phyloP scores from a whole-genome alignment of 1,140 invertebrate species.

The Diabrotica virgifera region DNA sequence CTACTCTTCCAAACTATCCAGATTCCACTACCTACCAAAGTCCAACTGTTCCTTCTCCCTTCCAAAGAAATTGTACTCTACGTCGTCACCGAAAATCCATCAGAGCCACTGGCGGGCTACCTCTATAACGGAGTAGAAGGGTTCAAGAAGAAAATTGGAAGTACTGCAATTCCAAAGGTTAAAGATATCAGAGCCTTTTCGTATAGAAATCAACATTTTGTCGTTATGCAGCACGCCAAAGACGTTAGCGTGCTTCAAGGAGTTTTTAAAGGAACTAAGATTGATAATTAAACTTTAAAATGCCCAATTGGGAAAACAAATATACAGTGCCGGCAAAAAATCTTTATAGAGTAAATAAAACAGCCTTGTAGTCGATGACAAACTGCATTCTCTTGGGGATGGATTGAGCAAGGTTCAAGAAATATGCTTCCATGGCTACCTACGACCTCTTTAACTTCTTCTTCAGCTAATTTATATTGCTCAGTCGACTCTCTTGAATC shows the following conservation, averaged over 20 bases:
- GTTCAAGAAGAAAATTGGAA: conserved; percentile 28
- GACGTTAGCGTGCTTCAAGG: conserved; percentile 32
- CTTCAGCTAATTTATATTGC: too few species aligned
- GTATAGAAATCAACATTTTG: conserved; percentile 29
- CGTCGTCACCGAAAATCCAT: conserved; percentile 34
- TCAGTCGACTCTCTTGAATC: too few species aligned
- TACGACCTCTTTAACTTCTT: too few species aligned
- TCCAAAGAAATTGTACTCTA: conserved; percentile 40
- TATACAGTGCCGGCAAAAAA: too few species aligned
- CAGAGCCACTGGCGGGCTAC: conserved; percentile 33
- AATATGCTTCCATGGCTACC: too few species aligned
- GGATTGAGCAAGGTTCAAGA: too few species aligned
- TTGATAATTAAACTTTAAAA: neutral
- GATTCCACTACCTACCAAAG: conserved; percentile 31
- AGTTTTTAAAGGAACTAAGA: conserved; percentile 34
- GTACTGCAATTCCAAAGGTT: conserved; percentile 24
- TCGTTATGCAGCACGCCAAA: conserved; percentile 28
- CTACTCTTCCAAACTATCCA: conserved; percentile 30
- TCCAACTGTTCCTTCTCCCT: conserved; percentile 36
- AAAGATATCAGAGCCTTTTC: conserved; percentile 27
- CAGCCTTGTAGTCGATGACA: too few species aligned
- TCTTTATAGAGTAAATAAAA: too few species aligned
- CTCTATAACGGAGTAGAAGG: conserved; percentile 34
- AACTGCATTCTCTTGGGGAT: too few species aligned
- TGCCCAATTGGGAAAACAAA: too few species aligned